Percentiles rank a stretch among this genome's conserved stretches.
These are phyloP conservation scores for Amblyjoppa fuscipennis DNA, from an alignment of 2,888 invertebrate genomes.

Conservation along the genomic window DNA sequence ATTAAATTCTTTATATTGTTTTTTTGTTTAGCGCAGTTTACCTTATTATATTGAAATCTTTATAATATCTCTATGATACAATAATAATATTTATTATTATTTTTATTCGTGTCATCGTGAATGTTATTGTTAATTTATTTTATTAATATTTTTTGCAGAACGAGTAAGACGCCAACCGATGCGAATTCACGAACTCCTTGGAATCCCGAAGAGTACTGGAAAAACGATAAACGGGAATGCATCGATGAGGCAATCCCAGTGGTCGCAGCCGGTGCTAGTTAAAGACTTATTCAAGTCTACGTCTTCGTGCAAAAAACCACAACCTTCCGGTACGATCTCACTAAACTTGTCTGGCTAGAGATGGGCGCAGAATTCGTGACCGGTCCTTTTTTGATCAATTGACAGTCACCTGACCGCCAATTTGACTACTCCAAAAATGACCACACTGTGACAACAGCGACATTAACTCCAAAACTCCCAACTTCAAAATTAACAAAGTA, in stretches of 20 bases:
- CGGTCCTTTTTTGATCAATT: no score
- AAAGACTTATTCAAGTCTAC: neutral
- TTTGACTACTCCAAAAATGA: no score
- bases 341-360: neutral
- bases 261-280: neutral
- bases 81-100: neutral
- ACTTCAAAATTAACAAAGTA: no score
- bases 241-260: neutral
- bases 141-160: neutral
- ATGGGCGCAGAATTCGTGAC: no score
- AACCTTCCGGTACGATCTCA: neutral
- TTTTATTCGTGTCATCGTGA: neutral
- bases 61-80: no score
- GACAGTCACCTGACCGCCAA: no score
- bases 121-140: neutral
- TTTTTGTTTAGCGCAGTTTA: no score
- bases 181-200: neutral
- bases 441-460: no score
- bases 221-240: neutral
- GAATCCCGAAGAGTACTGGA: constrained; percentile 12
- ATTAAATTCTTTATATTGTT: no score
- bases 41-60: no score
- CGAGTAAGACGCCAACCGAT: neutral
- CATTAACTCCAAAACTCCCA: no score
- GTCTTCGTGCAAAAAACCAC: neutral